These are phyloP conservation scores for Stegostoma tigrinum DNA, from an alignment of 2,113 vertebrate species.

Conservation along the genomic window DNA sequence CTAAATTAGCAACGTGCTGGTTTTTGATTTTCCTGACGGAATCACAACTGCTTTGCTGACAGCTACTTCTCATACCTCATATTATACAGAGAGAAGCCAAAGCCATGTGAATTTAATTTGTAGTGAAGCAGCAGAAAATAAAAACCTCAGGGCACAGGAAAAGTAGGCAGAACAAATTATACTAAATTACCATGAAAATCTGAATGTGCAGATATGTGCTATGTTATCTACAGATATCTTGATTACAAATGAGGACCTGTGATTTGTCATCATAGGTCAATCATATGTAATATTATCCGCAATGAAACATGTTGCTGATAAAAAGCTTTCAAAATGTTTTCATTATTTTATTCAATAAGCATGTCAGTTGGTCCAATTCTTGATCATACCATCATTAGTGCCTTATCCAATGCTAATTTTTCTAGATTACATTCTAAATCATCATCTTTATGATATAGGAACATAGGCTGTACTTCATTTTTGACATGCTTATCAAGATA, in stretches of 20 bases:
- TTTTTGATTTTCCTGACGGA: neutral
- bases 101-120: neutral
- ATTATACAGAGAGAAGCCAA: neutral
- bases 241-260: neutral
- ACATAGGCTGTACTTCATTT: neutral
- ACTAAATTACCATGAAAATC: slow-evolving; percentile 9
- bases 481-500: neutral
- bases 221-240: neutral
- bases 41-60: neutral
- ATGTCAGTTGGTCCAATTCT: neutral
- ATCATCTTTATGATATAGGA: neutral
- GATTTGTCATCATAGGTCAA: neutral
- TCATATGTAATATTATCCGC: neutral
- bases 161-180: slow-evolving; percentile 3
- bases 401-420: neutral
- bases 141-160: neutral
- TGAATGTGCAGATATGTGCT: neutral
- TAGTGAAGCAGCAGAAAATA: neutral
- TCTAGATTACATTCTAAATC: neutral
- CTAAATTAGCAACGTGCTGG: neutral
- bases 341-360: neutral
- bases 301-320: neutral
- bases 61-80: neutral
- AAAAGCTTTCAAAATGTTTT: neutral
- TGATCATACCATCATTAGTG: neutral